Percentiles rank a stretch among this genome's conserved stretches.
These are phyloP conservation scores for Achroia grisella DNA, from an alignment of 1,140 invertebrate genomes.

Conservation along the genomic window DNA sequence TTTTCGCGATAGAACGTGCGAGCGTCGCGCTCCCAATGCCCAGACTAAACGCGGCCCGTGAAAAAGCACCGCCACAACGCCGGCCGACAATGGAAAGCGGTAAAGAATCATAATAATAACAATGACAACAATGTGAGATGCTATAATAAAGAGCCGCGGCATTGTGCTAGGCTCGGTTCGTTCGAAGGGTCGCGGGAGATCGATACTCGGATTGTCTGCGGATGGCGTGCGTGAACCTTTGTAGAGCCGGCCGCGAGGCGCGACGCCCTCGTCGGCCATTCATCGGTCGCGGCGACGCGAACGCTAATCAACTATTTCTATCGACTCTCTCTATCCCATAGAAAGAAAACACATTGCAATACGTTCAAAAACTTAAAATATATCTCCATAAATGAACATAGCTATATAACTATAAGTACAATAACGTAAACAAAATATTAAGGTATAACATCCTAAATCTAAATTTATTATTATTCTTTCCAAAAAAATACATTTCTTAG, in stretches of 20 bases:
- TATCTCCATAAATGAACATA: too few relatives aligned
- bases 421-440: too few relatives aligned
- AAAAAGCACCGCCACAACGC: slow-evolving; percentile 71
- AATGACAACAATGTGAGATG: slow-evolving; percentile 74
- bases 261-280: slow-evolving; percentile 41
- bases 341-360: too few relatives aligned
- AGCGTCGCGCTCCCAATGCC: slow-evolving; percentile 66
- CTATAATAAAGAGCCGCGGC: slow-evolving; percentile 71
- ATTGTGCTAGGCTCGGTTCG: slow-evolving; percentile 63
- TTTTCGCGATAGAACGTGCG: slow-evolving; percentile 68
- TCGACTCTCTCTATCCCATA: slow-evolving; percentile 12
- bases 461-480: too few relatives aligned
- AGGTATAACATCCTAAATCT: too few relatives aligned
- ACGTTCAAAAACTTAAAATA: too few relatives aligned
- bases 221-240: slow-evolving; percentile 59
- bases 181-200: slow-evolving; percentile 67
- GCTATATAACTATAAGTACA: too few relatives aligned
- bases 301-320: slow-evolving; percentile 50
- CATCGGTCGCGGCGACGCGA: slow-evolving; percentile 23
- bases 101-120: slow-evolving; percentile 74
- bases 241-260: slow-evolving; percentile 34
- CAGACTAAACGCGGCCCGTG: slow-evolving; percentile 69
- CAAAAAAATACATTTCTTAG: too few relatives aligned
- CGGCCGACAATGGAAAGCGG: slow-evolving; percentile 71
- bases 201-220: slow-evolving; percentile 67